These are phyloP conservation scores for Fabriciana adippe DNA, from an alignment of 2,888 invertebrate species.

Conservation along the genomic window DNA sequence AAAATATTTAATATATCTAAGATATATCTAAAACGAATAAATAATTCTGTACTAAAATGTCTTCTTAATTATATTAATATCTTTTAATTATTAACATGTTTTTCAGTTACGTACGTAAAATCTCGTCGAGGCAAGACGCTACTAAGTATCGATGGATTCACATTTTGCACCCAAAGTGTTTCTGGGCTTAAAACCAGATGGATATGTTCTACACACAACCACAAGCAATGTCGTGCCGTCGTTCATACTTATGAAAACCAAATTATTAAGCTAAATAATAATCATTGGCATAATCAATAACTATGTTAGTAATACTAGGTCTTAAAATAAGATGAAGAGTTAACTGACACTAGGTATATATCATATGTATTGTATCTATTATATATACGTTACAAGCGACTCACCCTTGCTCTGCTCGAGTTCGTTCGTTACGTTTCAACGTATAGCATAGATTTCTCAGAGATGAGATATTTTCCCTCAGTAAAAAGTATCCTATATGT, in stretches of 20 bases:
- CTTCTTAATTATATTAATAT: neutral
- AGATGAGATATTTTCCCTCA: no score
- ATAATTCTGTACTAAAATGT: neutral
- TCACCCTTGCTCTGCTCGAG: no score
- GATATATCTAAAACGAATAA: neutral
- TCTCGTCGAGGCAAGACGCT: constrained; percentile 49
- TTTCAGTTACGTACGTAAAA: constrained; percentile 42
- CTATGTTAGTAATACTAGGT: neutral
- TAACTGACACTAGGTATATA: no score
- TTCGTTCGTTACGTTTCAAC: no score
- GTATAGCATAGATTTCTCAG: no score
- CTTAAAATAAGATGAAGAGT: no score
- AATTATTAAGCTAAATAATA: constrained; percentile 48
- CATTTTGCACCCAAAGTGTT: constrained; percentile 43
- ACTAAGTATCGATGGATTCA: constrained; percentile 45
- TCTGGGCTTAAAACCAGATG: constrained; percentile 48
- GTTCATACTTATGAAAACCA: constrained; percentile 48
- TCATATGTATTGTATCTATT: no score
- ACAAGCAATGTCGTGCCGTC: constrained; percentile 48
- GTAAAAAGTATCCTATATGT: no score
- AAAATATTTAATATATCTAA: no score
- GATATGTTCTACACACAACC: constrained; percentile 56
- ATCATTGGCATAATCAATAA: constrained; percentile 45
- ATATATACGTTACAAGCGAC: no score
- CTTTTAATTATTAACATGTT: constrained; percentile 1